phyloP scores from a whole-genome alignment of 2,888 invertebrate genomes.

The Acleris laterana region DNA sequence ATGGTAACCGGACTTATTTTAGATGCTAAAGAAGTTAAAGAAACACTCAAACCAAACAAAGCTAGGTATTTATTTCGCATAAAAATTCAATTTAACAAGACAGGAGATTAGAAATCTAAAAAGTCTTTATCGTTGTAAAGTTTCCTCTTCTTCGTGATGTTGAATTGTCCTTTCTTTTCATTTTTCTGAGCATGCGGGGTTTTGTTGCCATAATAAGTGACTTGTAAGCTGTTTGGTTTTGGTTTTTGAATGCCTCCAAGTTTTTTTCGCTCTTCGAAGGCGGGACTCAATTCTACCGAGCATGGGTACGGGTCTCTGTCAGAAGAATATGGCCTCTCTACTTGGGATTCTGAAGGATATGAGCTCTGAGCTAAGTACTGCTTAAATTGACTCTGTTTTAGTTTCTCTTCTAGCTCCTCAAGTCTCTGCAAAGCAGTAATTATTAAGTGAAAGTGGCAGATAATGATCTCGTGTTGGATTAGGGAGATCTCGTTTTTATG shows the following conservation, averaged over 20 bases:
- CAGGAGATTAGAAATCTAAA: constrained; percentile 60
- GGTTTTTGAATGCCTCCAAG: constrained; percentile 30
- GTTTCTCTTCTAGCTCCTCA: constrained; percentile 76
- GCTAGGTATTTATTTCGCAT: background rate
- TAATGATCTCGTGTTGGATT: constrained; percentile 23
- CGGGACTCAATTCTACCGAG: constrained; percentile 50
- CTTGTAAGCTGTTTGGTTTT: constrained; percentile 59
- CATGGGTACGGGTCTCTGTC: constrained; percentile 52
- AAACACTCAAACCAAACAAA: background rate
- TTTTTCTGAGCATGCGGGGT: constrained; percentile 44
- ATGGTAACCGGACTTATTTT: no score
- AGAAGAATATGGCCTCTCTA: constrained; percentile 71
- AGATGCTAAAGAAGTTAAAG: background rate
- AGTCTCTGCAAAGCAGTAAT: constrained; percentile 58
- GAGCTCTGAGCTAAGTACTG: constrained; percentile 68
- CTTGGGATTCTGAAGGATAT: constrained; percentile 63
- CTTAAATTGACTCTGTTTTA: constrained; percentile 74
- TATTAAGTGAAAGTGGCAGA: constrained; percentile 37
- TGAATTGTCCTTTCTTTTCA: constrained; percentile 71
- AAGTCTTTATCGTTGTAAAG: constrained; percentile 73
- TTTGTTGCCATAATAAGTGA: constrained; percentile 65
- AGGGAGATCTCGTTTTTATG: constrained; percentile 34
- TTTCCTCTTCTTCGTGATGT: constrained; percentile 75
- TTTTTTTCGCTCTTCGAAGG: constrained; percentile 48
- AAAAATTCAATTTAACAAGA: constrained; percentile 23